Evolutionary conservation across 1,140 invertebrate species (phyloP), one percentile per base, ranked within the genome.

Genomic region (Drosophila kohkoa): DNA sequence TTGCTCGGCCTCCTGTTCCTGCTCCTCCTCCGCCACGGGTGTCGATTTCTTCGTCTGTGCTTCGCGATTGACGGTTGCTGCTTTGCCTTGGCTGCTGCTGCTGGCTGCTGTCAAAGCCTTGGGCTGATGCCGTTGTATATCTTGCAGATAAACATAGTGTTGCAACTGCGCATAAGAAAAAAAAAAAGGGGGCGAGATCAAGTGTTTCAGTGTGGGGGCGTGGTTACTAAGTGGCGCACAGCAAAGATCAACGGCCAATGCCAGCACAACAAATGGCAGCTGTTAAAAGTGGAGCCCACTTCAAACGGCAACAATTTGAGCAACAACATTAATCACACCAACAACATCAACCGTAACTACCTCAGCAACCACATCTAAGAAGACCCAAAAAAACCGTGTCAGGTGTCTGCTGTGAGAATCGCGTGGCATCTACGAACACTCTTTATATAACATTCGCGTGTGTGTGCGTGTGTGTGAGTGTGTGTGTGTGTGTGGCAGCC

Each of bases 131-230:
- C 90, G 81, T 59, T 79, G 88, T 20, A 92, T 80, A 43, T 92
- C 91, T 88, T 92, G 91, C 57, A 92, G 80, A 76, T 92, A 92
- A 28, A 92, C 88, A 62, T 79, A 92, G 49, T 92, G 91, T 60
- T 92, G 90, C 51, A 92, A 64, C 91, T 92, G 73, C 20, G 20
- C 20, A 25, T 25, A 25, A 25, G 20, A 25, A 25, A 25, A 25
- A 25, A 25, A 20, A 20, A 20, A 20, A 25, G 30, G 59, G 20
- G 43, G 32, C 55, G 63, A 75, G 57, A 66, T 41, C 65, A 62
- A 70, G 55, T 20, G 65, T 43, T 43, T 52, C 8, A n/a, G 11
- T 25, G 28, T 30, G 25, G n/a, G 57, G 63, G 74, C 60, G 75
- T 67, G 79, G 52, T 67, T 52, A 58, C 52, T 66, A 62, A 88